Evolutionary conservation across 1,140 invertebrate species (phyloP).

Genomic region (Calliphora vicina): DNA sequence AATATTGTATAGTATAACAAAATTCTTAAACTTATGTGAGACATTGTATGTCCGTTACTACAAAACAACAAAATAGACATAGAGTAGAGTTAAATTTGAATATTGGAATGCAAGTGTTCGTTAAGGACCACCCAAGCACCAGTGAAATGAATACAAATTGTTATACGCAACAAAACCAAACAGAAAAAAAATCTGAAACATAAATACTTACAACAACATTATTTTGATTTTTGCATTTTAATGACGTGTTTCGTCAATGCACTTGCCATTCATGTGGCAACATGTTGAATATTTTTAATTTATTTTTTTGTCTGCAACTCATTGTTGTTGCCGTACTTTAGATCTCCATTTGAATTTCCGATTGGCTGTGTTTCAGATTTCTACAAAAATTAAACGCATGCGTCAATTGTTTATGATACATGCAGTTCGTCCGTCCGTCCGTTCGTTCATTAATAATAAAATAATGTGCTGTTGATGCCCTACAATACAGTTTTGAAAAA

Average conservation of each 20-base stretch:
- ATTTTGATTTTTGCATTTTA: slow-evolving; percentile 15
- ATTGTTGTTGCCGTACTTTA: not conserved
- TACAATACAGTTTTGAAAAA: too few relatives aligned
- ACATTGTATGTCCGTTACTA: not conserved
- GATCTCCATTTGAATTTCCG: slow-evolving; percentile 17
- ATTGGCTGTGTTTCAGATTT: slow-evolving; percentile 15
- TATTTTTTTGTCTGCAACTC: not conserved
- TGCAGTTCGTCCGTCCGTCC: too few relatives aligned
- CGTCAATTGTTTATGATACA: slow-evolving; percentile 11
- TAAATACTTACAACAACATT: not conserved
- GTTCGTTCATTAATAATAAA: too few relatives aligned
- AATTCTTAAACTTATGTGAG: too few relatives aligned
- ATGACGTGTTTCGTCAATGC: slow-evolving; percentile 32
- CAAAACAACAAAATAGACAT: not conserved
- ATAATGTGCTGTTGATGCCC: too few relatives aligned
- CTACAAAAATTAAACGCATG: not conserved
- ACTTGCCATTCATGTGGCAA: not conserved
- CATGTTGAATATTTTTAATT: not conserved
- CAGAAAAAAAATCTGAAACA: not conserved
- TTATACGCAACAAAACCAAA: not conserved
- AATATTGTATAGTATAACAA: too few relatives aligned
- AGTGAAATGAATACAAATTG: slow-evolving; percentile 4
- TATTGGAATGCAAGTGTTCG: slow-evolving; percentile 18
- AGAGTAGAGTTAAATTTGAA: not conserved
- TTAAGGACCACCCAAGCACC: slow-evolving; percentile 11